These are phyloP conservation scores for Plectrocnemia conspersa DNA, from an alignment of 1,140 invertebrate species.

Conservation along the genomic window DNA sequence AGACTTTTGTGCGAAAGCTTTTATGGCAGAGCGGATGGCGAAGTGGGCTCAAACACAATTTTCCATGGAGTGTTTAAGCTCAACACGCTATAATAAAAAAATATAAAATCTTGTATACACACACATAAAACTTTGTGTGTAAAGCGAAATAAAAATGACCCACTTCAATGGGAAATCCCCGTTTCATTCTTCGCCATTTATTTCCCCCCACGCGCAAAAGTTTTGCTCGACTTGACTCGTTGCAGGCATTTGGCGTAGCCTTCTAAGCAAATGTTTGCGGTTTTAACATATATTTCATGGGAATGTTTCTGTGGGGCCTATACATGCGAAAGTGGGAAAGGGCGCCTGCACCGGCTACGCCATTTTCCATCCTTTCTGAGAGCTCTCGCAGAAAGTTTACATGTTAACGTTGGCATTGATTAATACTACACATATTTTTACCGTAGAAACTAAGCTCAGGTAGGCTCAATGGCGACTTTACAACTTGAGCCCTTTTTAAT, in stretches of 20 bases:
- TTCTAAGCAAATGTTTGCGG: slow-evolving; percentile 21
- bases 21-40: too few species aligned
- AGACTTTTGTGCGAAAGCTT: too few species aligned
- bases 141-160: slow-evolving; percentile 19
- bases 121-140: too few species aligned
- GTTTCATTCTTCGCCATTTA: slow-evolving; percentile 19
- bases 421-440: slow-evolving; percentile 23
- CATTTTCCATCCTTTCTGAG: too few species aligned
- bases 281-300: slow-evolving; percentile 14
- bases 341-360: neutral
- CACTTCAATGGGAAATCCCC: slow-evolving; percentile 14
- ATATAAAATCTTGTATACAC: too few species aligned
- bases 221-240: slow-evolving; percentile 4
- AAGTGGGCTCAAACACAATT: too few species aligned
- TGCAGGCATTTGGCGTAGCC: neutral
- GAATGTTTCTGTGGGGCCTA: slow-evolving; percentile 13
- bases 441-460: slow-evolving; percentile 7
- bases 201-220: slow-evolving; percentile 9
- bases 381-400: slow-evolving; percentile 16
- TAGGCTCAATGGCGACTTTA: too few species aligned
- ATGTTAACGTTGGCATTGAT: slow-evolving; percentile 20
- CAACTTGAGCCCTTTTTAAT: too few species aligned
- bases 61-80: too few species aligned
- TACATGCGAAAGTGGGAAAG: slow-evolving; percentile 5
- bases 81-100: too few species aligned